Evolutionary conservation across 2,888 invertebrate species (phyloP), one percentile per base, ranked within the genome.

Genomic region (Paralinhomoeus sp.): DNA sequence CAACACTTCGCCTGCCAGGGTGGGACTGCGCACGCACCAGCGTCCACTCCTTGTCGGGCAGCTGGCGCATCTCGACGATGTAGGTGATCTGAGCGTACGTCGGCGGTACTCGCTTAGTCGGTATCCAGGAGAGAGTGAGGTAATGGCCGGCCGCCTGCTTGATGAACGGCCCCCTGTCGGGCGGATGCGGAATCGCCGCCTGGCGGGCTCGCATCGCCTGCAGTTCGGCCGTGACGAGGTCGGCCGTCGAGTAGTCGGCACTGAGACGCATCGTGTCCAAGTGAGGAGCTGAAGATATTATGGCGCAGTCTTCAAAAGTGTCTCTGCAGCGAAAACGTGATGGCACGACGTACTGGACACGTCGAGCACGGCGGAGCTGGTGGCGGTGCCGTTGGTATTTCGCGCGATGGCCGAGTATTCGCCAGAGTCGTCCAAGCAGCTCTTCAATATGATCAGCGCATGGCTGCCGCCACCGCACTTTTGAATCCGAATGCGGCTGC

Each of bases 21-120:
- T n/a, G n/a, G n/a, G n/a, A n/a, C n/a, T n/a, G n/a, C 34, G 1
- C 38, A 51, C 78, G 73, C 0, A 80, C 77, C 0, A 81, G 80
- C 61, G 78, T 78, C 91, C 91, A 93, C 55, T 87, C 82, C 31
- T 81, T 83, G 56, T 79, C 77, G 0, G 89, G 87, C 44, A 80
- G 65, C 62, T 85, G 83, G 62, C 82, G 77, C 77, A 84, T 82
- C 70, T 97, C 93, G 52, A 87, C 75, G 63, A 82, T 78, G 62
- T 93, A 93, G 0, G 84, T 85, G 45, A 89, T 82, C 0, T 87
- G 87, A 55, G 78, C 75, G 46, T 64, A 62, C 80, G 73, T 0
- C 5, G 85, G 80, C 21, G 78, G 78, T 47, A 79, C 73, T 2
- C 87, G 80, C 40, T 89, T 77, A 20, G 83, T 84, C 0, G 89